Evolutionary conservation across 2,888 invertebrate species (phyloP).

Genomic region (Andrena marginata): DNA sequence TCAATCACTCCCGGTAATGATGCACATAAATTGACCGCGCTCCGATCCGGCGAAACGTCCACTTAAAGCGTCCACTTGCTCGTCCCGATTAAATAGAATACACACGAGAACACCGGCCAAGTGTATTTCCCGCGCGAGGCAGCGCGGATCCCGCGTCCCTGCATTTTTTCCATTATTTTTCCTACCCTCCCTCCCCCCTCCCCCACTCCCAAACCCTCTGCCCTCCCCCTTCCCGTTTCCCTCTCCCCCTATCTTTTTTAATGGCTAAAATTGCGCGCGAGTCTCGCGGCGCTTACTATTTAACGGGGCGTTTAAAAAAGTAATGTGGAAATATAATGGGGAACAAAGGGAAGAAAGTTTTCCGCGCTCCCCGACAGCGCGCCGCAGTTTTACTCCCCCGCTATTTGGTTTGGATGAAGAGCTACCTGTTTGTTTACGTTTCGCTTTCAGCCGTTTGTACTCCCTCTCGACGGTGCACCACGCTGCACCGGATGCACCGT

Average conservation of each 20-base stretch:
- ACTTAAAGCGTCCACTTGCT: slow-evolving; percentile 37
- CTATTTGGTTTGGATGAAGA: slow-evolving; percentile 79
- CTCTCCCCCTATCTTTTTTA: slow-evolving; percentile 31
- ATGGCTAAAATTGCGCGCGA: slow-evolving; percentile 64
- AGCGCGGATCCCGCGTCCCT: slow-evolving; percentile 13
- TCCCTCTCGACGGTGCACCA: slow-evolving; percentile 68
- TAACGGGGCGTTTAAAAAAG: slow-evolving; percentile 72
- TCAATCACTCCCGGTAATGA: slow-evolving; percentile 31
- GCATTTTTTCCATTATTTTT: slow-evolving; percentile 19
- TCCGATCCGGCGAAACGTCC: slow-evolving; percentile 30
- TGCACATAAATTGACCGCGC: slow-evolving; percentile 31
- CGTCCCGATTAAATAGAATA: slow-evolving; percentile 26
- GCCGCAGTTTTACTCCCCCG: slow-evolving; percentile 76
- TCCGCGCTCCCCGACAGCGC: slow-evolving; percentile 61
- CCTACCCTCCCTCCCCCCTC: not conserved
- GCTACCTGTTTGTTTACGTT: slow-evolving; percentile 81
- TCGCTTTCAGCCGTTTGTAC: slow-evolving; percentile 76
- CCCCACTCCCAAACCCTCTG: not conserved
- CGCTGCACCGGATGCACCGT: slow-evolving; percentile 52
- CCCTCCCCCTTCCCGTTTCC: not conserved
- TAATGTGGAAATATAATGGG: slow-evolving; percentile 71
- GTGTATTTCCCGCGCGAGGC: not conserved
- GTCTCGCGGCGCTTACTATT: slow-evolving; percentile 68
- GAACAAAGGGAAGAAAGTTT: slow-evolving; percentile 74
- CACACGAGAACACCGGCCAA: slow-evolving; percentile 10